Evolutionary conservation across 2,888 invertebrate species (phyloP).

Genomic region (Ectobius pallidus): DNA sequence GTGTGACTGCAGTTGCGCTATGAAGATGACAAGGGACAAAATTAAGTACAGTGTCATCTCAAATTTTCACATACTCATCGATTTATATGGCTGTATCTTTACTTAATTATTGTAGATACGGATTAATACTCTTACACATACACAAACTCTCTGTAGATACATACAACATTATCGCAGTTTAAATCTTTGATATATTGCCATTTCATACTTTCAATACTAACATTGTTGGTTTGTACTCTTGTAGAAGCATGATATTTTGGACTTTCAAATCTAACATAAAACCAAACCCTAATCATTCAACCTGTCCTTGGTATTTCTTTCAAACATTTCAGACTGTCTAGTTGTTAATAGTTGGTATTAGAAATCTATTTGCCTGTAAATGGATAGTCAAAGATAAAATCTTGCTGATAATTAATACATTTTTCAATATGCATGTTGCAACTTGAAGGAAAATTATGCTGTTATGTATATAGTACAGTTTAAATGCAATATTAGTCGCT

Average conservation of each 20-base stretch:
- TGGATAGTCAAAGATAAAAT: neutral
- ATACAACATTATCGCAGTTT: conserved; percentile 16
- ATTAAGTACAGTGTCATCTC: conserved; percentile 1
- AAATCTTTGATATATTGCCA: conserved; percentile 26
- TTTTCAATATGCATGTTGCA: no score
- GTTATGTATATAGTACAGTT: no score
- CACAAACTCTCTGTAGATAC: conserved; percentile 26
- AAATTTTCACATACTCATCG: conserved; percentile 18
- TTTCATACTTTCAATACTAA: neutral
- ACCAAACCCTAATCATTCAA: neutral
- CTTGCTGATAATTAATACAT: no score
- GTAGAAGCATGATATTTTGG: neutral
- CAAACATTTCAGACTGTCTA: neutral
- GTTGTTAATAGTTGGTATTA: neutral
- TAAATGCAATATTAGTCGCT: no score
- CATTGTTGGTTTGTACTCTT: neutral
- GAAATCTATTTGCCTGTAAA: neutral
- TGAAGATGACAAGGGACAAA: neutral
- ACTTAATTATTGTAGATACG: conserved; percentile 24
- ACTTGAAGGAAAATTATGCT: no score
- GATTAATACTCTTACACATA: conserved; percentile 23
- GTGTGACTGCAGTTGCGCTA: no score
- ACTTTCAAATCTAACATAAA: neutral
- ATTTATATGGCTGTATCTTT: conserved; percentile 24
- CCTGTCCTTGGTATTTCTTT: neutral